Percentiles rank a stretch among this genome's conserved stretches.
Conservation (phyloP, 2,797 vertebrate species). For the Gallirallus australis region DNA sequence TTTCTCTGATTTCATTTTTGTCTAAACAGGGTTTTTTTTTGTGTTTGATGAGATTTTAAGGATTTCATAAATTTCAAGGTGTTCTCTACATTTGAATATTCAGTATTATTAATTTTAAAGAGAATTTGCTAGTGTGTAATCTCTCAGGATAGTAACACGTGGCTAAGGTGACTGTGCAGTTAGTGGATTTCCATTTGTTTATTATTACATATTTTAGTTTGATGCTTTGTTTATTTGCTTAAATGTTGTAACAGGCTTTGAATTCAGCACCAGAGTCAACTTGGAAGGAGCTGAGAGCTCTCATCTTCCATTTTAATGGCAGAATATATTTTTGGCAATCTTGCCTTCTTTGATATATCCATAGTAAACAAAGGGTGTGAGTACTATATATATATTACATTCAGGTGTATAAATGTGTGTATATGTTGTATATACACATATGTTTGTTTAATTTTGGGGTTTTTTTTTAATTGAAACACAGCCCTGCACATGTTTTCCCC, state of each 20-base stretch:
- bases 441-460: no score
- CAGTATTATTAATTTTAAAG: neutral
- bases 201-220: neutral
- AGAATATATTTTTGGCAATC: neutral
- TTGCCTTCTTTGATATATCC: neutral
- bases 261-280: neutral
- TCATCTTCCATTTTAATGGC: neutral
- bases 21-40: neutral
- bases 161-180: neutral
- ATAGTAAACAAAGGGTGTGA: neutral
- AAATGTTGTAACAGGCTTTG: fast-evolving
- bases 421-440: no score
- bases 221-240: neutral
- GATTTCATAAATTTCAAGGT: neutral
- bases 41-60: neutral
- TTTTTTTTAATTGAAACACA: neutral
- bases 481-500: neutral
- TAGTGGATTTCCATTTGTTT: neutral
- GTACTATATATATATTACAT: fast-evolving
- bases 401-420: neutral
- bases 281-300: neutral
- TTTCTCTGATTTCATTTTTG: neutral
- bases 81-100: neutral
- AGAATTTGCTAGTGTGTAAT: neutral
- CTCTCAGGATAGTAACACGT: neutral